phyloP scores from a whole-genome alignment of 2,888 invertebrate genomes.

The Diarsia mendica region DNA sequence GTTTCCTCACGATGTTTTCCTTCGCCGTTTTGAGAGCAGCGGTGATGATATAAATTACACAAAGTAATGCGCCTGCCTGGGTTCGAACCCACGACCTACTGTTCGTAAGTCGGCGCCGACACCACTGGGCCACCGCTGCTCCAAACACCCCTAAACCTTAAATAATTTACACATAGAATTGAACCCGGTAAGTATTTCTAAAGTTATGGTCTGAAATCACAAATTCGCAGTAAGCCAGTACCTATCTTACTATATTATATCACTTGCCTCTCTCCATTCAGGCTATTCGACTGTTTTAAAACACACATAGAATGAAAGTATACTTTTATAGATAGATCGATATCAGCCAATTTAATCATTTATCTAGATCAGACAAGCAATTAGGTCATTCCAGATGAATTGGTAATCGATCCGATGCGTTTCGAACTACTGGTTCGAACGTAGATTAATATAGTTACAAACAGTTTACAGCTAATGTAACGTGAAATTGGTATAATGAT shows the following conservation, averaged over 20 bases:
- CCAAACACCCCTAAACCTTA: too few species aligned
- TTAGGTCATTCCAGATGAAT: constrained; percentile 35
- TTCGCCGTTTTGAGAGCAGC: too few species aligned
- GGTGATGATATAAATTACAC: too few species aligned
- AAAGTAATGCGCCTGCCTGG: too few species aligned
- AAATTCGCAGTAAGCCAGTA: not conserved
- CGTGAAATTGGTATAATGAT: not conserved
- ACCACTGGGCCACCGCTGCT: too few species aligned
- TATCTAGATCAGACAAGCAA: constrained; percentile 38
- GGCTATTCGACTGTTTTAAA: not conserved
- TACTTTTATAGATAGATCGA: not conserved
- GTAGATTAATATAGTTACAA: not conserved
- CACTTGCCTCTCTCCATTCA: not conserved
- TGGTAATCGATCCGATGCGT: constrained; percentile 3
- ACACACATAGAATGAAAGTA: not conserved
- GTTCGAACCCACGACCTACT: too few species aligned
- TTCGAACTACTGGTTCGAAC: not conserved
- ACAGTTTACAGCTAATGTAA: not conserved
- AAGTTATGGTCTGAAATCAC: not conserved
- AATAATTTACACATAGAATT: too few species aligned
- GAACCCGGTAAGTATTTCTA: not conserved
- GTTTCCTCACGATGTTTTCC: too few species aligned
- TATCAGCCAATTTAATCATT: constrained; percentile 15
- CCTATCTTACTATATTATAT: too few species aligned
- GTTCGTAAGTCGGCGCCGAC: too few species aligned